Conservation (phyloP, 2,113 vertebrate genomes). For the Diadophis punctatus region DNA sequence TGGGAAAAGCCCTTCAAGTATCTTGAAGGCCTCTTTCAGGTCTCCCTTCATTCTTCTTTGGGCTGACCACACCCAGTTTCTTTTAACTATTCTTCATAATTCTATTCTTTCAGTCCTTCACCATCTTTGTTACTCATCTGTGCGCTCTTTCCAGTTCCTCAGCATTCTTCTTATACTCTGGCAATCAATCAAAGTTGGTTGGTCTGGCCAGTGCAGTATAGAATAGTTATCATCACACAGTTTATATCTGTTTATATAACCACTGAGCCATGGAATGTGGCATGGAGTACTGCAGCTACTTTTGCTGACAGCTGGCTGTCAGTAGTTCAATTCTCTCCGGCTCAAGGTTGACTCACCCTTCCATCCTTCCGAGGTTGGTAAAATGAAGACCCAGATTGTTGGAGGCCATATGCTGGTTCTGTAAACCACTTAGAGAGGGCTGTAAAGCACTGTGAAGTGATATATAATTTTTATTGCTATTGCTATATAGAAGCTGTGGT, state of each 20-base stretch:
- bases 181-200: not conserved
- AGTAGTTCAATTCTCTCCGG: too few species aligned
- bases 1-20: not conserved
- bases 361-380: too few species aligned
- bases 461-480: too few species aligned
- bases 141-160: not conserved
- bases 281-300: too few species aligned
- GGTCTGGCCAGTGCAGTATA: not conserved
- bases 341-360: too few species aligned
- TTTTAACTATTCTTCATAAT: not conserved
- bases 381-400: too few species aligned
- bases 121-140: not conserved
- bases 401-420: too few species aligned
- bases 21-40: not conserved
- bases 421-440: too few species aligned
- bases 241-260: not conserved
- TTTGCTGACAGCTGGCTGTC: too few species aligned
- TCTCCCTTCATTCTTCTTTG: not conserved
- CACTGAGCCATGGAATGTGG: too few species aligned
- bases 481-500: too few species aligned
- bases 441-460: too few species aligned
- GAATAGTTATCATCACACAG: not conserved
- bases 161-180: not conserved
- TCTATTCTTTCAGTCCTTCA: not conserved
- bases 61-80: not conserved